Base-by-base conservation (phyloP, 2,113 vertebrate genomes). In the Brachypodius melanocephalos region DNA sequence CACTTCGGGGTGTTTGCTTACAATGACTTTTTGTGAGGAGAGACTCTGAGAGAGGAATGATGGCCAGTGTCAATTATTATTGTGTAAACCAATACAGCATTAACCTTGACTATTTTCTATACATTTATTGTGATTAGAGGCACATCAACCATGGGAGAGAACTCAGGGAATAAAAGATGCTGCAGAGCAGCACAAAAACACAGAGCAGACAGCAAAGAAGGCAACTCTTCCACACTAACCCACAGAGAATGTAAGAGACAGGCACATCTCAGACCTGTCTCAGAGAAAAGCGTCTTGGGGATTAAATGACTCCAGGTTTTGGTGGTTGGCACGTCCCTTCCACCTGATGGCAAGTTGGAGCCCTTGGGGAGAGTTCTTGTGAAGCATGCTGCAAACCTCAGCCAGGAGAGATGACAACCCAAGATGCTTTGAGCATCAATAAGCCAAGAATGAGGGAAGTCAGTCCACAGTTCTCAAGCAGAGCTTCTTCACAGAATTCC, bases 401-500 rank as follows among this genome's bases (percentile, higher is more conserved):
- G 31, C 12, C 36, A 89, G 24, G 17, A 25, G 15, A 42, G 29
- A 13, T 18, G 14, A 69, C 22, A 62, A 32, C 20, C 4, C 0
- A 0, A 80, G 26, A 58, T 55, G 18, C 17, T 24, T 49, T 80
- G 25, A 51, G 43, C 14, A 51, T 8, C 46, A 43, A 61, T 31
- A 88, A 71, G 20, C 21, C 67, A 78, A 89, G 61, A 26, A 54
- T 38, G 8, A 84, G 17, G 40, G 76, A 83, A 81, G 46, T 21
- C 32, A 55, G 15, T 9, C n/a, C 15, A 20, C 0, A 0, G 24
- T 8, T 85, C 7, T 52, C 36, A 63, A 29, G 15, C 5, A 28
- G 49, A 65, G 4, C 31, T 86, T 54, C 57, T 25, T 62, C 45
- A 58, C 17, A 12, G 29, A 54, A 12, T 17, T 52, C 57, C 52